Evolutionary conservation across 2,797 vertebrate genomes (phyloP).

Genomic region (Carapus acus): DNA sequence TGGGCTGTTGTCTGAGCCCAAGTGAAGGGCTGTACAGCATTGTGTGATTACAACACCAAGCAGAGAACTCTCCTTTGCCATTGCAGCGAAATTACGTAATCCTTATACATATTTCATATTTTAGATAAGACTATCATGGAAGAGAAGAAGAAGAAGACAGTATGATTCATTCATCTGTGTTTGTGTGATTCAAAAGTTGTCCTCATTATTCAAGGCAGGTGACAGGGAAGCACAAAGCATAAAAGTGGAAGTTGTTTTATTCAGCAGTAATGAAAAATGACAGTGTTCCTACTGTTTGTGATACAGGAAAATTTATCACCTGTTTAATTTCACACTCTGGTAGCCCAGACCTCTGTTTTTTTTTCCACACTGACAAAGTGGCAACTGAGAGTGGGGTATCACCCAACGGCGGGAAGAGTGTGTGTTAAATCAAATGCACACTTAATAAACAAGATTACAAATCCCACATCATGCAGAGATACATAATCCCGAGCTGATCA

Average conservation of each 20-base stretch:
- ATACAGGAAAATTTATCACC: slow-evolving; percentile 72
- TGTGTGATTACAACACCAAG: slow-evolving; percentile 25
- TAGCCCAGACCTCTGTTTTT: slow-evolving; percentile 66
- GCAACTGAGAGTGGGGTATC: slow-evolving; percentile 60
- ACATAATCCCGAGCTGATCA: slow-evolving; percentile 12
- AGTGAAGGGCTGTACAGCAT: slow-evolving; percentile 37
- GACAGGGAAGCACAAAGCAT: slow-evolving; percentile 21
- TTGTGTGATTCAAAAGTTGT: slow-evolving; percentile 60
- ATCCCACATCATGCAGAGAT: slow-evolving; percentile 45
- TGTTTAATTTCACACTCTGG: slow-evolving; percentile 82
- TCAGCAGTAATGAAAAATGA: slow-evolving; percentile 78
- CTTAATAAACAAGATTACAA: slow-evolving; percentile 70
- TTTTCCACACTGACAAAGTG: slow-evolving; percentile 71
- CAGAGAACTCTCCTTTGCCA: slow-evolving; percentile 30
- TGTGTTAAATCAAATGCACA: slow-evolving; percentile 67
- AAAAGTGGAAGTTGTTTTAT: slow-evolving; percentile 72
- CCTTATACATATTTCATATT: slow-evolving; percentile 37
- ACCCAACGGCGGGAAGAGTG: slow-evolving; percentile 47
- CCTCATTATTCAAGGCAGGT: slow-evolving; percentile 73
- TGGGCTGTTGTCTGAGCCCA: no score
- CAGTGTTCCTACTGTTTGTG: slow-evolving; percentile 61
- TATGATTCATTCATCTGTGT: slow-evolving; percentile 65
- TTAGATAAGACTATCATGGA: slow-evolving; percentile 47
- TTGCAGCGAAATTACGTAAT: slow-evolving; percentile 22
- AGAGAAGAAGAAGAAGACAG: no score